Percentiles rank a stretch among this genome's conserved stretches.
phyloP scores from a whole-genome alignment of 2,888 invertebrate genomes.

The Diachrysia chrysitis region DNA sequence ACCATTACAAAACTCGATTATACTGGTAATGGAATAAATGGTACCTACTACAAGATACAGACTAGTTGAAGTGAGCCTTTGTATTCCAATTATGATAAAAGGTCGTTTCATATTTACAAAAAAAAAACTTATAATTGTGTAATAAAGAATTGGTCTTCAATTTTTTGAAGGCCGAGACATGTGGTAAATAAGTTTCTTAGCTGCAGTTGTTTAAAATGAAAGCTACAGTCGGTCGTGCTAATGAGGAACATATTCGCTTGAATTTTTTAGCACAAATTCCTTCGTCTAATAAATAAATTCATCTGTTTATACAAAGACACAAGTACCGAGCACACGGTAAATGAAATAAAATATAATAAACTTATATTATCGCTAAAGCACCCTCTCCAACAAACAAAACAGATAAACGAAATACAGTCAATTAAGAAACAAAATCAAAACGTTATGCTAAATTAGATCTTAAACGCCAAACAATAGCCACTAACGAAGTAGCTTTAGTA shows the following conservation, averaged over 20 bases:
- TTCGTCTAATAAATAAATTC: too few species aligned
- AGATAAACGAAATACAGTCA: background rate
- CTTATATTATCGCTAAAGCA: background rate
- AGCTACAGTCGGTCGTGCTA: too few species aligned
- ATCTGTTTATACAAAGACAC: background rate
- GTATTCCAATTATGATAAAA: slow-evolving; percentile 39
- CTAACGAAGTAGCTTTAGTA: slow-evolving; percentile 39
- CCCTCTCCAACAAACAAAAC: background rate
- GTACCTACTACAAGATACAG: slow-evolving; percentile 21
- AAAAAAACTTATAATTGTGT: too few species aligned
- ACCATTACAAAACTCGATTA: slow-evolving; percentile 48
- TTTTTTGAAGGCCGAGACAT: slow-evolving; percentile 21
- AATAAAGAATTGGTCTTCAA: background rate
- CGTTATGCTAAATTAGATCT: slow-evolving; percentile 16
- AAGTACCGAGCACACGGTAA: background rate
- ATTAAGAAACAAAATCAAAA: background rate
- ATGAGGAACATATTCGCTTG: too few species aligned
- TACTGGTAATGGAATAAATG: slow-evolving; percentile 55
- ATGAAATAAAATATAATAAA: background rate
- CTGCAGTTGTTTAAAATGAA: too few species aligned
- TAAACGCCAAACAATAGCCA: slow-evolving; percentile 14
- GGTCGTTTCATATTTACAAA: slow-evolving; percentile 31
- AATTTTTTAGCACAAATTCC: too few species aligned
- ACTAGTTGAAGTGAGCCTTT: slow-evolving; percentile 39
- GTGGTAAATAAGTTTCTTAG: background rate